Base-by-base conservation (phyloP, 2,888 invertebrate genomes). In the Drosophila anomalata region DNA sequence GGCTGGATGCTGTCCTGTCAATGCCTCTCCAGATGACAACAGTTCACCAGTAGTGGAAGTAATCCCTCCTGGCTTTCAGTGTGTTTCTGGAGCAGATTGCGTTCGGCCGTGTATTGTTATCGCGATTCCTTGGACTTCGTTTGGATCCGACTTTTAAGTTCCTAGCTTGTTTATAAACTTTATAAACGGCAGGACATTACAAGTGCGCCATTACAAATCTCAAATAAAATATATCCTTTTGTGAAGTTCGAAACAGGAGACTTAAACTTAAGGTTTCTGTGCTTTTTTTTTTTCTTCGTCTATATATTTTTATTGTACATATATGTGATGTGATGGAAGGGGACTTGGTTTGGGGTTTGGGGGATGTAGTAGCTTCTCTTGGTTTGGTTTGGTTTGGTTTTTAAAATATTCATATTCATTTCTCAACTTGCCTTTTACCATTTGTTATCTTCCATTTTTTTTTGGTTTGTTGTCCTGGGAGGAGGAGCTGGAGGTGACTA, bases 71-170 rank as follows among this genome's bases (percentile, higher is more conserved):
- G 56, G 50, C 59, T 62, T 76, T 87, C 67, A 87, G 84, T 87
- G 60, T 60, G 74, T 62, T 68, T 62, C 73, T 71, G 63, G 63
- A 65, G 76, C 76, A 83, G 81, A 73, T 80, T 65, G 87, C 78
- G 87, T 76, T 65, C 63, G 87, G 81, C 81, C 52, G 86, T 71
- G 82, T 46, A 50, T 47, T 60, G 47, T n/a, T 14, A 0, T 39
- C 14, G 63, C 2, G 9, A 50, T 33, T 31, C 65, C 53, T 17
- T 17, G 17, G 41, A n/a, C 17, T 41, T 33, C 29, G 63, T 48
- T 22, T 20, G 47, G 61, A 39, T 31, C 39, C 39, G 20, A 61
- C 61, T 31, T 17, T 17, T 42, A 1, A 4, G 41, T 42, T 36
- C 9, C 39, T 60, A 47, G 48, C 44, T 55, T 62, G 31, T 33